These are phyloP conservation scores for Andrena camellia DNA, from an alignment of 2,888 invertebrate species.

Conservation along the genomic window DNA sequence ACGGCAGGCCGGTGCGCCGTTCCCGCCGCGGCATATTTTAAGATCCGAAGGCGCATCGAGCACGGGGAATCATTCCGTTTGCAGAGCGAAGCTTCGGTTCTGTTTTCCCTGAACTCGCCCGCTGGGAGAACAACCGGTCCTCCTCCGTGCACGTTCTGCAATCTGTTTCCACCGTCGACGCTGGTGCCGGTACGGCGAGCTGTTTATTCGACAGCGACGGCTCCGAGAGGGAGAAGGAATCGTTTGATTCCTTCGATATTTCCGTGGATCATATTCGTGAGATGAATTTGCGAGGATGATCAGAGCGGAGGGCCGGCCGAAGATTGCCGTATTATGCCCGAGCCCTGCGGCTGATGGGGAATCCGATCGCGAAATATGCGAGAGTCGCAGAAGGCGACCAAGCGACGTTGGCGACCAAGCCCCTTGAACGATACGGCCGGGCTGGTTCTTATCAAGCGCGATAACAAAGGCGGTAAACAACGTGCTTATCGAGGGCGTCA, in stretches of 20 bases:
- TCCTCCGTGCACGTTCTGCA: neutral
- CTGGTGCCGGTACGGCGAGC: too few relatives aligned
- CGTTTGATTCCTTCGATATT: too few relatives aligned
- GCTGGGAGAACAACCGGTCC: conserved; percentile 22
- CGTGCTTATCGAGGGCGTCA: neutral
- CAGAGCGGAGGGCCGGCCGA: too few relatives aligned
- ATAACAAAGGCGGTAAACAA: conserved; percentile 35
- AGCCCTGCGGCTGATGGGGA: neutral
- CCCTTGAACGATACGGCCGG: neutral
- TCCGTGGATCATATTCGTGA: too few relatives aligned
- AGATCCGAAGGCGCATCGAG: conserved; percentile 1
- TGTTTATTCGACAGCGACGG: neutral
- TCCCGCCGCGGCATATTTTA: conserved; percentile 47
- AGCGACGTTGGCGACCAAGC: neutral
- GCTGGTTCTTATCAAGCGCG: conserved; percentile 29
- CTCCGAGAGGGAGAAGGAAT: too few relatives aligned
- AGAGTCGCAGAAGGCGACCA: neutral
- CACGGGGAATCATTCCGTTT: conserved; percentile 28
- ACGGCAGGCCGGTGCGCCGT: conserved; percentile 41
- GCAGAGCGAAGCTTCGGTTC: conserved; percentile 47
- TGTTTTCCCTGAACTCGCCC: conserved; percentile 16
- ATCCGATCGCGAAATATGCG: neutral
- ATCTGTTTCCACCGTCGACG: neutral
- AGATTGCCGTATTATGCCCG: neutral
- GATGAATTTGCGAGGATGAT: too few relatives aligned